phyloP scores from a whole-genome alignment of 1,140 invertebrate species.

The Drosophila tropicalis region DNA sequence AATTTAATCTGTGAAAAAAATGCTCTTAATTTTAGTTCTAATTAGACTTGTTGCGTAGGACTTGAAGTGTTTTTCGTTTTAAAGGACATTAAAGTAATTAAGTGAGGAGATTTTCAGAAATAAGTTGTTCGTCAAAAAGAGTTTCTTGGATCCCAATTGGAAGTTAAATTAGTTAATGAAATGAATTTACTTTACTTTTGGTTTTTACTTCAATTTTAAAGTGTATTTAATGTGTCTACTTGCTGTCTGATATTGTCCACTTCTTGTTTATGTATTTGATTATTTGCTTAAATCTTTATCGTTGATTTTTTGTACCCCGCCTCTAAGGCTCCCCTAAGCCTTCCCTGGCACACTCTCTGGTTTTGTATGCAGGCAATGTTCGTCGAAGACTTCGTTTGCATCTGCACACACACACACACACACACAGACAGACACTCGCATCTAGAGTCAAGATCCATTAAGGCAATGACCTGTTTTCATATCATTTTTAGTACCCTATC shows the following conservation, averaged over 20 bases:
- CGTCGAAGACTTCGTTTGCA: conserved; percentile 63
- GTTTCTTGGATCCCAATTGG: no score
- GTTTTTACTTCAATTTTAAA: neutral
- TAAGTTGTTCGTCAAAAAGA: no score
- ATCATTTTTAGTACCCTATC: conserved; percentile 57
- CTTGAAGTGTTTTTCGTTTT: no score
- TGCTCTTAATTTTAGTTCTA: no score
- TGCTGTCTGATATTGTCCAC: neutral
- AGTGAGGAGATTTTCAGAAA: no score
- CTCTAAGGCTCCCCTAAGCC: conserved; percentile 18
- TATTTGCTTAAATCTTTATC: conserved; percentile 81
- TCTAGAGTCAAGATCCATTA: conserved; percentile 75
- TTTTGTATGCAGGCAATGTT: conserved; percentile 75
- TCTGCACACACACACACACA: conserved; percentile 46
- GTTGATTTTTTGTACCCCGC: conserved; percentile 54
- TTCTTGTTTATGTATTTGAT: conserved; percentile 78
- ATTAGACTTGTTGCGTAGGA: no score
- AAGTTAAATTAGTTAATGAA: no score
- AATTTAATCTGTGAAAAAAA: no score
- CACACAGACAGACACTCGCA: conserved; percentile 22
- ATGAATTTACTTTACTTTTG: no score
- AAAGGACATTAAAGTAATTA: no score
- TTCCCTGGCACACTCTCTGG: conserved; percentile 42
- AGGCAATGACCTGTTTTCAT: conserved; percentile 83
- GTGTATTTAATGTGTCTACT: conserved; percentile 14